Conservation (phyloP, 2,797 vertebrate species). For the Poeciliopsis infans region DNA sequence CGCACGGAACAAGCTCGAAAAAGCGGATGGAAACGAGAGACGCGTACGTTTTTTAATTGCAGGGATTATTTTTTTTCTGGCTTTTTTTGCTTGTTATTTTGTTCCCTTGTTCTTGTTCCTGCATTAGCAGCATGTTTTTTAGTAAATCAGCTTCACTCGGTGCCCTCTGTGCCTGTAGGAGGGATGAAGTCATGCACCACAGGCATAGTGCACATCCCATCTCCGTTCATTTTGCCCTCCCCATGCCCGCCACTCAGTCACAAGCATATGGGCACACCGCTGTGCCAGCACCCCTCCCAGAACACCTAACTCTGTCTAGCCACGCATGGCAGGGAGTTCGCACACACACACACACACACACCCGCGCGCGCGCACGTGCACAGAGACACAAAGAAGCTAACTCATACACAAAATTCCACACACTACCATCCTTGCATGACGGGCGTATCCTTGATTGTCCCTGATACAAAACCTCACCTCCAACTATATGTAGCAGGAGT, state of each 20-base stretch:
- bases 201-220: constrained; percentile 44
- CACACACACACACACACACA: constrained; percentile 19
- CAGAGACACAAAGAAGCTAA: constrained; percentile 31
- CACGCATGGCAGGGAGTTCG: constrained; percentile 52
- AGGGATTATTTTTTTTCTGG: background rate
- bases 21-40: constrained; percentile 1
- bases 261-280: constrained; percentile 60
- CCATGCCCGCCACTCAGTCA: constrained; percentile 57
- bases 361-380: constrained; percentile 4
- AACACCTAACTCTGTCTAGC: constrained; percentile 72
- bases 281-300: constrained; percentile 65
- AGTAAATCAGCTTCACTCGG: constrained; percentile 42
- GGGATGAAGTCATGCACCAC: constrained; percentile 67
- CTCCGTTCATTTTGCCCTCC: constrained; percentile 51
- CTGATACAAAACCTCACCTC: constrained; percentile 43
- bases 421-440: constrained; percentile 69
- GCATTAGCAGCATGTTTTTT: constrained; percentile 37
- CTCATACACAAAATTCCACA: constrained; percentile 27
- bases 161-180: constrained; percentile 57
- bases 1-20: constrained; percentile 4
- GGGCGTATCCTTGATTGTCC: constrained; percentile 73
- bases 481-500: constrained; percentile 50
- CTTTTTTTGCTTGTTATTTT: constrained; percentile 2
- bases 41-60: too few relatives aligned
- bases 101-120: constrained; percentile 13